Evolutionary conservation across 2,113 vertebrate genomes (phyloP), one percentile per base, ranked within the genome.

Genomic region (Pongo abelii): DNA sequence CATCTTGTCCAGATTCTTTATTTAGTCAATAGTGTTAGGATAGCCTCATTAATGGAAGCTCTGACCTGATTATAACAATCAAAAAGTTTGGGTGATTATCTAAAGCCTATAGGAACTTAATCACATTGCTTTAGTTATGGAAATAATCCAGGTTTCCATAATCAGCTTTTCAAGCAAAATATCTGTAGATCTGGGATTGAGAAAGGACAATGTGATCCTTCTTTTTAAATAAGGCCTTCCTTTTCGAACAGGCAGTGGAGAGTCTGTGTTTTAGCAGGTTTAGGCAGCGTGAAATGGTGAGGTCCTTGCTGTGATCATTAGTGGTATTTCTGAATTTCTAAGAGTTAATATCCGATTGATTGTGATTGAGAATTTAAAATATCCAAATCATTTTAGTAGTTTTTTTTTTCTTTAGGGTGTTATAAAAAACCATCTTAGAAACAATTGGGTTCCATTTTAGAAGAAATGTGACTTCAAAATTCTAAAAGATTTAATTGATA

Each of bases 21-120:
- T 89, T 32, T 72, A 95, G 72, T 96, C 88, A 86, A 27, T 95
- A 93, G n/a, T 88, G n/a, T 95, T 72, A 88, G 57, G 79, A 96
- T 84, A 79, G 91, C 67, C 85, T 96, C 96, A 97, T 94, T 96
- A 97, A 97, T 96, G 93, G 96, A 93, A 94, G n/a, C 81, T 94
- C 90, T 96, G 88, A 94, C 94, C 92, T 97, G 90, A 96, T 98
- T 97, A 89, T 94, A 75, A 96, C 87, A 97, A 93, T 93, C 94
- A 96, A 67, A 96, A 96, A 97, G 93, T 92, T 91, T 89, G 35
- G 87, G 87, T 95, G 98, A 97, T 98, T 97, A 98, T 96, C 94
- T 84, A 96, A 97, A 98, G 85, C 97, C 92, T 97, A 75, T 83
- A 94, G 97, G 94, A 97, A 96, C 96, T 98, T 97, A 98, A 98